Evolutionary conservation across 1,140 invertebrate species (phyloP).

Genomic region (Luehdorfia chinensis): DNA sequence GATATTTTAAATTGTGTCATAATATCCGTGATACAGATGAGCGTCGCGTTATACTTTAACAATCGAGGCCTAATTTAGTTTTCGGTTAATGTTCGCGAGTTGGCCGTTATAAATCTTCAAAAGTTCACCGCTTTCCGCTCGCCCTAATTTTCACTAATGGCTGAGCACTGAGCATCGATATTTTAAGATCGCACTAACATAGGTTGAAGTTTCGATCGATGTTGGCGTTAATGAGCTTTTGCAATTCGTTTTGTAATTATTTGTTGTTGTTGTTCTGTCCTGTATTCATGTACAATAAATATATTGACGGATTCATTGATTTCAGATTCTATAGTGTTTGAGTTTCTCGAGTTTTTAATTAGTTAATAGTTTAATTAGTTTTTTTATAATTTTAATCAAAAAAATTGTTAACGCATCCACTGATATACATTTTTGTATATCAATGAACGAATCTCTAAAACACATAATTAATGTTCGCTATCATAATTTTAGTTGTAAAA

Average conservation of each 20-base stretch:
- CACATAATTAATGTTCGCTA: too few species aligned
- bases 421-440: too few species aligned
- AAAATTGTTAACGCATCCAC: too few species aligned
- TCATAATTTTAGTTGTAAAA: too few species aligned
- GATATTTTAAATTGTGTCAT: slow-evolving; percentile 66
- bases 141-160: slow-evolving; percentile 61
- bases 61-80: slow-evolving; percentile 41
- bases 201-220: slow-evolving; percentile 18
- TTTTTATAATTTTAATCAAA: too few species aligned
- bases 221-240: slow-evolving; percentile 12
- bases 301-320: too few species aligned
- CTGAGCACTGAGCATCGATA: slow-evolving; percentile 38
- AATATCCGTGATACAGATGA: slow-evolving; percentile 29
- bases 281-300: too few species aligned
- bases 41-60: slow-evolving; percentile 27
- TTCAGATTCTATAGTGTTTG: too few species aligned
- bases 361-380: too few species aligned
- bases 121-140: slow-evolving; percentile 27
- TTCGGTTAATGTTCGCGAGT: slow-evolving; percentile 30
- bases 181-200: slow-evolving; percentile 34
- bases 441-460: too few species aligned
- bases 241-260: background rate
- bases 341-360: too few species aligned
- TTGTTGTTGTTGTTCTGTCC: too few species aligned
- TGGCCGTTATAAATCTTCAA: slow-evolving; percentile 48